Percentiles rank a stretch among this genome's conserved stretches.
Evolutionary conservation across 2,113 vertebrate species (phyloP).

Genomic region (Monarcha castaneiventris): DNA sequence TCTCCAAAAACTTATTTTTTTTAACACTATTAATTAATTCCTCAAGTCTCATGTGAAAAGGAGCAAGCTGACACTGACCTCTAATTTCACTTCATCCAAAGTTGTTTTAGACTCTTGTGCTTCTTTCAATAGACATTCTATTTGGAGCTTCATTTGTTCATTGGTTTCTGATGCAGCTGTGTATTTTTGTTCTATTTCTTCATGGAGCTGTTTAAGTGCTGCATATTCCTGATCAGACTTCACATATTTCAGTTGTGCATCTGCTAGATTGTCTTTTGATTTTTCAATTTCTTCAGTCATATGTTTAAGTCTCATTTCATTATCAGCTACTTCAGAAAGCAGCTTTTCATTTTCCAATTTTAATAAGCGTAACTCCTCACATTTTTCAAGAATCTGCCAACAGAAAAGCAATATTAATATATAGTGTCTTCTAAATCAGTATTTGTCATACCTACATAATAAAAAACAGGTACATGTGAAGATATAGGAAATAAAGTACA

Average conservation of each 20-base stretch:
- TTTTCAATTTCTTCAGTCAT: conserved; percentile 57
- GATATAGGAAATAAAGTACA: neutral
- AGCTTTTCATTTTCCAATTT: conserved; percentile 71
- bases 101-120: conserved; percentile 11
- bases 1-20: neutral
- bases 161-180: conserved; percentile 47
- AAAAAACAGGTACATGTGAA: neutral
- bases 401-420: neutral
- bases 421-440: neutral
- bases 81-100: conserved; percentile 36
- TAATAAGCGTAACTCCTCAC: conserved; percentile 65
- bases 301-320: conserved; percentile 53
- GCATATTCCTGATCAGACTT: conserved; percentile 37
- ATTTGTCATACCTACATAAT: neutral
- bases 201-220: conserved; percentile 55
- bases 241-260: conserved; percentile 30
- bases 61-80: conserved; percentile 63
- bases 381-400: conserved; percentile 71
- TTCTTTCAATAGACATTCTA: conserved; percentile 48
- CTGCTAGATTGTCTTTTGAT: conserved; percentile 46
- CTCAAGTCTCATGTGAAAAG: neutral
- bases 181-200: conserved; percentile 48
- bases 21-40: neutral
- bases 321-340: conserved; percentile 52
- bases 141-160: conserved; percentile 47